These are phyloP conservation scores for Prochilodus magdalenae DNA, from an alignment of 2,113 vertebrate genomes.

Conservation along the genomic window DNA sequence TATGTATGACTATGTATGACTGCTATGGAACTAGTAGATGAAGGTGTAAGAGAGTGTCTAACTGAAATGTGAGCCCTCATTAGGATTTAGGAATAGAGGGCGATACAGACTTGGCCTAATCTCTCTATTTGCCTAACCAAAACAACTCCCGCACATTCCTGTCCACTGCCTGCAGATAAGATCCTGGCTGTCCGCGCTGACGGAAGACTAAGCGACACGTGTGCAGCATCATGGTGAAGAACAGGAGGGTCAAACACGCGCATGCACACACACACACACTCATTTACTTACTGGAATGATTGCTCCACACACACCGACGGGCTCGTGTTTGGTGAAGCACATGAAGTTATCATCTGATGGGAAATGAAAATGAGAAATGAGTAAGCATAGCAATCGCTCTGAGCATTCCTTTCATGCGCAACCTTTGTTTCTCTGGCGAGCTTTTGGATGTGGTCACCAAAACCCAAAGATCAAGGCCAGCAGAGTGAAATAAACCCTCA, in stretches of 20 bases:
- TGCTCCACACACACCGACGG: constrained; percentile 91
- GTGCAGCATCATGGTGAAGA: constrained; percentile 43
- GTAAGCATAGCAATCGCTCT: constrained; percentile 17
- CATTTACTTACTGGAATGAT: constrained; percentile 91
- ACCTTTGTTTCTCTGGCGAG: constrained; percentile 39
- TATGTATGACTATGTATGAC: too few species aligned
- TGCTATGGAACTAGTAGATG: too few species aligned
- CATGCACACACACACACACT: too few species aligned
- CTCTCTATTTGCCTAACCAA: constrained; percentile 22
- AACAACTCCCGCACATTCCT: constrained; percentile 8
- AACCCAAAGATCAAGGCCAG: constrained; percentile 58
- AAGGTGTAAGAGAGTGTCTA: too few species aligned
- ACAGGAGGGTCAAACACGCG: constrained; percentile 32
- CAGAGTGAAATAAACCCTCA: constrained; percentile 25
- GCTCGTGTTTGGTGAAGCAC: constrained; percentile 91
- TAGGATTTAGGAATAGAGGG: neutral
- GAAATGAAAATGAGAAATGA: constrained; percentile 45
- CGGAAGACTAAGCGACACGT: constrained; percentile 6
- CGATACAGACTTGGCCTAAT: neutral
- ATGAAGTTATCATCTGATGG: constrained; percentile 88
- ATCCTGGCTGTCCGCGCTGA: neutral
- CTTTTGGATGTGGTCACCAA: constrained; percentile 42
- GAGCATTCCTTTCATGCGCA: constrained; percentile 30
- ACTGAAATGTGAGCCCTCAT: too few species aligned
- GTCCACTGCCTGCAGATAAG: constrained; percentile 7